phyloP scores from a whole-genome alignment of 2,888 invertebrate genomes.

The Ariolimax columbianus region DNA sequence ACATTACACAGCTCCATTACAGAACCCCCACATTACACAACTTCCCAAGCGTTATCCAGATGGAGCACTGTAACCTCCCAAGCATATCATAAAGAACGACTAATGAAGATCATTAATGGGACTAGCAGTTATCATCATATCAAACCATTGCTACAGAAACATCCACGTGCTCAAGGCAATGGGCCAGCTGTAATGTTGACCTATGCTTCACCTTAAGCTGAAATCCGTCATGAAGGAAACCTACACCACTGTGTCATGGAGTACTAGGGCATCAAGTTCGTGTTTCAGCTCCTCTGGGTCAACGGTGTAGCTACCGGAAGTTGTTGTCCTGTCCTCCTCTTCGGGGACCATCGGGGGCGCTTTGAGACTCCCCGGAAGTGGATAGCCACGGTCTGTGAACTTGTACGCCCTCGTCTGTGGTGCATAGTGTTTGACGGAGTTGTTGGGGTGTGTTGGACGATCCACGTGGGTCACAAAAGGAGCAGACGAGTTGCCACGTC shows the following conservation, averaged over 20 bases:
- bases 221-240: too few relatives aligned
- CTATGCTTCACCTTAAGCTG: too few relatives aligned
- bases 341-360: slow-evolving; percentile 32
- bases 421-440: neutral
- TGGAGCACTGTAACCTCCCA: too few relatives aligned
- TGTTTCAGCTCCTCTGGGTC: slow-evolving; percentile 56
- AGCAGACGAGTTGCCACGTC: neutral
- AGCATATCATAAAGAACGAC: too few relatives aligned
- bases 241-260: slow-evolving; percentile 46
- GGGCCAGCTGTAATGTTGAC: too few relatives aligned
- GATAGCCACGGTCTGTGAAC: slow-evolving; percentile 34
- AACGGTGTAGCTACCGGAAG: slow-evolving; percentile 58
- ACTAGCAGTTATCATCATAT: too few relatives aligned
- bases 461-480: neutral
- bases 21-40: too few relatives aligned
- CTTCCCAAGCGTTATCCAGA: too few relatives aligned
- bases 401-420: neutral
- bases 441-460: neutral
- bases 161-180: too few relatives aligned
- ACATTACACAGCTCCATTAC: too few relatives aligned
- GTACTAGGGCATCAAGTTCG: slow-evolving; percentile 55
- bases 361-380: neutral
- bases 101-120: too few relatives aligned
- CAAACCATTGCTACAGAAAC: neutral
- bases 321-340: slow-evolving; percentile 55